Conservation (phyloP, 1,140 invertebrate genomes). For the Calosoma granatense region DNA sequence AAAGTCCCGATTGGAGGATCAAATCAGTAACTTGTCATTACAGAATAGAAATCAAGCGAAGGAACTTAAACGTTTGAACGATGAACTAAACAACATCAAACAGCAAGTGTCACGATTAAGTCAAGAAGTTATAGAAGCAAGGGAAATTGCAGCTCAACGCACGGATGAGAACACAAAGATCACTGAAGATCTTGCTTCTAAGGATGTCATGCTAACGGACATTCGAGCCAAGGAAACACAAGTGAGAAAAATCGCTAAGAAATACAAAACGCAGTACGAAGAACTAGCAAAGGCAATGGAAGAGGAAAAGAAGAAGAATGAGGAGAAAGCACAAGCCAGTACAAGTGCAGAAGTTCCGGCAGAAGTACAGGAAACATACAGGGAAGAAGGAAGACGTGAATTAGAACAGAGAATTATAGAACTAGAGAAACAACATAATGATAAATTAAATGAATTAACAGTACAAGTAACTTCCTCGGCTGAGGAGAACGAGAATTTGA, state of each 20-base stretch:
- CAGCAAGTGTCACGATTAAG: constrained; percentile 37
- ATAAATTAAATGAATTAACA: constrained; percentile 51
- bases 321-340: constrained; percentile 29
- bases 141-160: constrained; percentile 42
- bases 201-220: constrained; percentile 59
- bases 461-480: constrained; percentile 44
- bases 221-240: constrained; percentile 68
- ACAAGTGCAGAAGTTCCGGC: constrained; percentile 27
- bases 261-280: constrained; percentile 82
- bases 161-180: constrained; percentile 50
- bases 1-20: constrained; percentile 63
- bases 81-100: constrained; percentile 37
- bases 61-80: constrained; percentile 37
- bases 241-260: constrained; percentile 83
- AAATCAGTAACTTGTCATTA: constrained; percentile 46
- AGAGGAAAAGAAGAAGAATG: constrained; percentile 39
- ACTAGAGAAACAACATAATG: constrained; percentile 36
- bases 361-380: constrained; percentile 34
- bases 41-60: constrained; percentile 42
- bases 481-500: constrained; percentile 52
- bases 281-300: constrained; percentile 55
- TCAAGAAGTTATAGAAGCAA: constrained; percentile 45
- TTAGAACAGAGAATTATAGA: constrained; percentile 33
- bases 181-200: constrained; percentile 56
- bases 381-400: constrained; percentile 42